phyloP scores from a whole-genome alignment of 2,888 invertebrate species.

The Eupithecia subfuscata region DNA sequence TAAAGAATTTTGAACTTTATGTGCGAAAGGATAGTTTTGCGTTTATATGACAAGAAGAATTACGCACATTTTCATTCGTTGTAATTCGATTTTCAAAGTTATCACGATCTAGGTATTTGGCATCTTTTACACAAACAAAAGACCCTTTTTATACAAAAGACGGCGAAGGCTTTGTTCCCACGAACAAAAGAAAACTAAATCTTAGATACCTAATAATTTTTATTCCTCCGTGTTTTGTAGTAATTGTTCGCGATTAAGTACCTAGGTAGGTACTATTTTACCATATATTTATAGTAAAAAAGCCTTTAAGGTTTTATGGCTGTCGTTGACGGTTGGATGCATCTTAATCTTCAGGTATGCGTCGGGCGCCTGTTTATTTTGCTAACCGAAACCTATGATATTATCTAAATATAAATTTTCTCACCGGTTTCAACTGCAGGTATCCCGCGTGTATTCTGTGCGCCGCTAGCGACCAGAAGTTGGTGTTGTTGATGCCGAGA shows the following conservation, averaged over 20 bases:
- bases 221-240: not conserved
- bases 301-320: no score
- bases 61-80: not conserved
- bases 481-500: conserved; percentile 74
- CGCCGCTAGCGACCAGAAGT: conserved; percentile 78
- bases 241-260: not conserved
- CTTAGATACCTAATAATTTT: not conserved
- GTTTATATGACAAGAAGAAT: not conserved
- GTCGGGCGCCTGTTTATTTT: not conserved
- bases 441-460: conserved; percentile 65
- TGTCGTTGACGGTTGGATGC: not conserved
- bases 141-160: not conserved
- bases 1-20: not conserved
- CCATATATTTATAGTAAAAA: no score
- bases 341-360: not conserved
- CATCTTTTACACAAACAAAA: not conserved
- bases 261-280: no score
- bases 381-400: not conserved
- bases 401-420: conserved; percentile 11
- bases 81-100: not conserved
- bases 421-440: conserved; percentile 68
- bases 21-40: not conserved
- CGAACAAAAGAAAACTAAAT: not conserved
- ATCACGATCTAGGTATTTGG: no score
- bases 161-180: not conserved